Evolutionary conservation across 2,113 vertebrate genomes (phyloP).

Genomic region (Malurus elegans): DNA sequence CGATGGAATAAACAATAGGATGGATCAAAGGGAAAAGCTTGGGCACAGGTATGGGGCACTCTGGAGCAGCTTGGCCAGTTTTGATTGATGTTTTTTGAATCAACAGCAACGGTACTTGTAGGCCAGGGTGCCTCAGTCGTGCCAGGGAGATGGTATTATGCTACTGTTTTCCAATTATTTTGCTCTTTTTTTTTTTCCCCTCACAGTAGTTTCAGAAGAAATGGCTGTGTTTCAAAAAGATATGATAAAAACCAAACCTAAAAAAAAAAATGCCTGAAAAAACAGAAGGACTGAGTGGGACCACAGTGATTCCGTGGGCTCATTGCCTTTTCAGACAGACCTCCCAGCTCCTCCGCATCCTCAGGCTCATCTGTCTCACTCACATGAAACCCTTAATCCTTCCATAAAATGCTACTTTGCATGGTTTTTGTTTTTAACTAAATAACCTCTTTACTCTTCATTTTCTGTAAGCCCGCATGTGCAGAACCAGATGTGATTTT

Average conservation of each 20-base stretch:
- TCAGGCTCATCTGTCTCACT: neutral
- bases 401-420: neutral
- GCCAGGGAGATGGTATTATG: neutral
- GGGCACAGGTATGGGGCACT: neutral
- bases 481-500: neutral
- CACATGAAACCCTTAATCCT: neutral
- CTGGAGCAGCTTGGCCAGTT: neutral
- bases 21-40: neutral
- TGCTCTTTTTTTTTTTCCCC: neutral
- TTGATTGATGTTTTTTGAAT: neutral
- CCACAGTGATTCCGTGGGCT: accelerated
- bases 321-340: accelerated
- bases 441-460: neutral
- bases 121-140: neutral
- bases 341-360: neutral
- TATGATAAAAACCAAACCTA: neutral
- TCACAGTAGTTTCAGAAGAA: neutral
- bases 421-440: neutral
- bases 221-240: neutral
- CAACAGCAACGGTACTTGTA: neutral
- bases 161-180: neutral
- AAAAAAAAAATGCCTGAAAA: accelerated
- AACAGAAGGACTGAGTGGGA: neutral
- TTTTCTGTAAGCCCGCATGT: neutral
- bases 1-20: neutral